Evolutionary conservation across 2,888 invertebrate genomes (phyloP).

Genomic region (Orthosia gracilis): DNA sequence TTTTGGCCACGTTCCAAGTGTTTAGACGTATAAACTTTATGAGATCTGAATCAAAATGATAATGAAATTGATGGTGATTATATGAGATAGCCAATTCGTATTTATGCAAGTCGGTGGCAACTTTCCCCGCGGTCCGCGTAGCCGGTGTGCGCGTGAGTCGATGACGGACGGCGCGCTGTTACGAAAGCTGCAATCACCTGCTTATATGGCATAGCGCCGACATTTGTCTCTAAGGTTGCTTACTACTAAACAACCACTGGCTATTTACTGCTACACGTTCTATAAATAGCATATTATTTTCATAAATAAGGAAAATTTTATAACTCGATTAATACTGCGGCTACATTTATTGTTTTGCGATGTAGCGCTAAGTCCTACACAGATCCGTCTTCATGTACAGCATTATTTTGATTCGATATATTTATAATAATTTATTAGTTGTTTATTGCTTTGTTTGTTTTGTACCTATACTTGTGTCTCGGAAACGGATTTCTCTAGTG

Average conservation of each 20-base stretch:
- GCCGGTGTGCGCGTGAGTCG: slow-evolving; percentile 75
- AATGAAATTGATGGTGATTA: slow-evolving; percentile 63
- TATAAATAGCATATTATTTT: slow-evolving; percentile 48
- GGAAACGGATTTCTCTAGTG: too few species aligned
- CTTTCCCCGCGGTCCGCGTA: slow-evolving; percentile 81
- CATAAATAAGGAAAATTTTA: slow-evolving; percentile 57
- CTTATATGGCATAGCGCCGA: slow-evolving; percentile 81
- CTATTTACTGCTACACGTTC: slow-evolving; percentile 61
- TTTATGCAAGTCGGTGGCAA: slow-evolving; percentile 84
- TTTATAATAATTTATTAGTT: neutral
- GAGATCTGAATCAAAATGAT: slow-evolving; percentile 44
- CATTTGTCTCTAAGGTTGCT: slow-evolving; percentile 75
- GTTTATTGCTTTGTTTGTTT: neutral
- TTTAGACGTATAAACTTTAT: slow-evolving; percentile 65
- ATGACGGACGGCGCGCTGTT: slow-evolving; percentile 83
- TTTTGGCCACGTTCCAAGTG: slow-evolving; percentile 72
- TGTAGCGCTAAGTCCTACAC: slow-evolving; percentile 17
- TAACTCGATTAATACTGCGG: slow-evolving; percentile 4
- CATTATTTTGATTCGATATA: slow-evolving; percentile 9
- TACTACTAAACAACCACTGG: slow-evolving; percentile 57
- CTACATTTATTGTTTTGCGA: slow-evolving; percentile 31
- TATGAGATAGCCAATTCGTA: slow-evolving; percentile 70
- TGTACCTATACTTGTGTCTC: too few species aligned
- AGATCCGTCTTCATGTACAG: slow-evolving; percentile 14
- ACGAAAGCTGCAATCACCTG: slow-evolving; percentile 86